Conservation (phyloP, 1,140 invertebrate species). For the Trichonephila inaurata region DNA sequence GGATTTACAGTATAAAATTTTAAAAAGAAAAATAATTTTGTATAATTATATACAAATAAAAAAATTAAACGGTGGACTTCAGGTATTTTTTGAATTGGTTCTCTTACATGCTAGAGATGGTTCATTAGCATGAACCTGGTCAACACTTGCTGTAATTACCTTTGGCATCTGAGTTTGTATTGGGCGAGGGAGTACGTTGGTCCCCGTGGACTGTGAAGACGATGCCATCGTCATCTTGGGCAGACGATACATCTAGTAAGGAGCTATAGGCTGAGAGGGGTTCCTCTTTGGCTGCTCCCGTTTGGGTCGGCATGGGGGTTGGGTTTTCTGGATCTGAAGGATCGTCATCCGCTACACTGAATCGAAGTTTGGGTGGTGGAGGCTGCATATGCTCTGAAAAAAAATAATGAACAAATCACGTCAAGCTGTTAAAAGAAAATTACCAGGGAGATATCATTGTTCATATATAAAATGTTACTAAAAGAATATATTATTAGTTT, state of each 20-base stretch:
- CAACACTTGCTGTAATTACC: neutral
- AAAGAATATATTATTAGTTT: too few species aligned
- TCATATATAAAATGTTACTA: too few species aligned
- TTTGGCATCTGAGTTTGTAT: slow-evolving; percentile 46
- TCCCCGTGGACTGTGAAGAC: slow-evolving; percentile 90
- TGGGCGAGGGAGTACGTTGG: slow-evolving; percentile 78
- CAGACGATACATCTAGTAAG: slow-evolving; percentile 78
- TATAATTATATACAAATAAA: too few species aligned
- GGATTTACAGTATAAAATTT: too few species aligned
- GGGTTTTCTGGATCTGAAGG: neutral
- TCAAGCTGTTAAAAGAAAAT: too few species aligned
- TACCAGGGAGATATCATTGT: too few species aligned
- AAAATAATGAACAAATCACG: neutral
- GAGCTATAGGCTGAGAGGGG: slow-evolving; percentile 65
- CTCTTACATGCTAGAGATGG: too few species aligned
- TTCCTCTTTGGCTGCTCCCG: slow-evolving; percentile 36
- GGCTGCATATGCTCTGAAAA: slow-evolving; percentile 48
- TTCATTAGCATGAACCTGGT: too few species aligned
- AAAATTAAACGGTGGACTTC: too few species aligned
- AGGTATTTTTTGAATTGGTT: too few species aligned
- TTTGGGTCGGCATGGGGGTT: slow-evolving; percentile 48
- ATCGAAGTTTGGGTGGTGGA: slow-evolving; percentile 53
- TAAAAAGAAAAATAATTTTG: too few species aligned
- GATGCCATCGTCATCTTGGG: slow-evolving; percentile 89
- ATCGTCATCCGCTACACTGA: slow-evolving; percentile 65